Base-by-base conservation (phyloP, 2,888 invertebrate species). In the Mallateleia sp. region DNA sequence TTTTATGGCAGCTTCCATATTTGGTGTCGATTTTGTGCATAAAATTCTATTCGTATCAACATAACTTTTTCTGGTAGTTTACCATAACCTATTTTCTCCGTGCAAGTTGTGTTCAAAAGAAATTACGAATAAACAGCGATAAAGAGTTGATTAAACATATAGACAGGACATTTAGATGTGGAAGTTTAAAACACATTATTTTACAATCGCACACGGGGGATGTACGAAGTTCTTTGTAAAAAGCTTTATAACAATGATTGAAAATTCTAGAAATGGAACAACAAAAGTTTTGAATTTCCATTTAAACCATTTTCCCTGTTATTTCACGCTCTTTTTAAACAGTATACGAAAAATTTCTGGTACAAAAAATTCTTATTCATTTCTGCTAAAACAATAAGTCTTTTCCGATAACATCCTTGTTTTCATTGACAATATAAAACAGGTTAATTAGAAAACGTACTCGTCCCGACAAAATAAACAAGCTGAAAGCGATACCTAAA, bases 301-400 rank as follows among this genome's bases (percentile, higher is more conserved):
- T 67, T 67, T 52, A 67, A 52, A 67, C 67, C 34, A 67, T 67
- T 67, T 67, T 52, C 67, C 52, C n/a, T 52, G 52, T 67, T 67
- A 50, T 50, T 67, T 67, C 67, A 14, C 14, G 22, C 25, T 22
- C 20, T 67, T 45, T 67, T 67, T 52, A 50, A 67, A 52, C 14
- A 50, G 52, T 50, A 52, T 52, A 67, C 34, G 50, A 20, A 34
- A 34, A 50, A 67, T 67, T 50, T 67, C 52, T 52, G 67, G 22
- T 1, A 34, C 15, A 34, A 67, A n/a, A n/a, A 67, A 67, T 52
- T 67, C 50, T 67, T 67, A 11, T 34, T 34, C 34, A 8, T n/a
- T 67, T 67, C 34, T 34, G 22, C 50, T 52, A 15, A 18, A 34
- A 67, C 50, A 52, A 67, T 34, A 67, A 22, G 25, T 34, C 25